Evolutionary conservation across 1,140 invertebrate genomes (phyloP), one percentile per base, ranked within the genome.

Genomic region (Diachasma alloeum): DNA sequence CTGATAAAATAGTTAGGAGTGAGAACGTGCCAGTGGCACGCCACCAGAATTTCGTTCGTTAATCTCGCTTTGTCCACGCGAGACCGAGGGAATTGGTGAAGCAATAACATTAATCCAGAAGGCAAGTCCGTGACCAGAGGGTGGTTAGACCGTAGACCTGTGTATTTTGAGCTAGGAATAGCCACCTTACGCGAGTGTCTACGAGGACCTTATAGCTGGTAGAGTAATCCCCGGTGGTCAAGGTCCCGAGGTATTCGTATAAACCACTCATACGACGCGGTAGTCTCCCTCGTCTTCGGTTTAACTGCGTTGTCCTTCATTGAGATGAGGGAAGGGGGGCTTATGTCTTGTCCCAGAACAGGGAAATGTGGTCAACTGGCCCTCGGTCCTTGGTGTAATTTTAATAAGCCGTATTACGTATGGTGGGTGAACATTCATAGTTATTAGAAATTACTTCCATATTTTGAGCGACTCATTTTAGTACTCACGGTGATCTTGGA

Each of bases 341-440:
- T 73, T 59, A n/a, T n/a, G 31, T 56, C 17, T 59, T 63, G 81
- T 87, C 83, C 82, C 84, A 81, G 81, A 83, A 83, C 83, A 81
- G 84, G 83, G 80, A 83, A 83, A 84, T 88, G 88, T 78, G 88
- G 88, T 89, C 80, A 75, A 66, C 76, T 9, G 15, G 66, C 68
- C 75, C 70, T 59, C 46, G n/a, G 2, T 75, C 79, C 70, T 79
- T 74, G 73, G 77, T 89, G 85, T 87, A 89, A 89, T 89, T 89
- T 89, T 89, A 89, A 89, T 89, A 89, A 89, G 85, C 87, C 83
- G 76, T 86, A 86, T 88, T 86, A 89, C 85, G 36, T 5, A 82
- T 80, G 78, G 74, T 79, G 72, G 46, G 78, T n/a, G n/a, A n/a
- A n/a, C n/a, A n/a, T n/a, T n/a, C n/a, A n/a, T n/a, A n/a, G n/a